These are phyloP conservation scores for Zoanthus solanderi DNA, from an alignment of 92 coral and sea anemone genomes.

Conservation along the genomic window DNA sequence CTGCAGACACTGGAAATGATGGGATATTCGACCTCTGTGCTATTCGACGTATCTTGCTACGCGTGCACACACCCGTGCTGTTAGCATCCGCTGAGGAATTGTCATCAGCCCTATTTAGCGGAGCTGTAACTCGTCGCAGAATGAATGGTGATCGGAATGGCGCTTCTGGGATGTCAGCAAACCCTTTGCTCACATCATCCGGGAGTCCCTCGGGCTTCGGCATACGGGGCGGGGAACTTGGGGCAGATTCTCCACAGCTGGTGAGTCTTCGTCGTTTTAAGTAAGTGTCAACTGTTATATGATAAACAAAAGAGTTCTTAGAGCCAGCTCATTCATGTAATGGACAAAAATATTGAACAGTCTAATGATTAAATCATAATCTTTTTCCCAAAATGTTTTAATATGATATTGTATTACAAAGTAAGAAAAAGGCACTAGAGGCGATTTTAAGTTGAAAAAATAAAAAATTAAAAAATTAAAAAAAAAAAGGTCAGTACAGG, in stretches of 20 bases:
- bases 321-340: too few relatives aligned
- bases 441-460: background rate
- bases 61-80: conserved; percentile 56
- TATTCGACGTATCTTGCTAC: conserved; percentile 24
- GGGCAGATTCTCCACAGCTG: conserved; percentile 59
- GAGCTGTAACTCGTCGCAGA: conserved; percentile 75
- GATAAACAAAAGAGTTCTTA: background rate
- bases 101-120: conserved; percentile 29
- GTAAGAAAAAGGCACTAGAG: background rate
- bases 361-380: too few relatives aligned
- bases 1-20: conserved; percentile 1
- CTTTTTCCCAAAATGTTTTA: too few relatives aligned
- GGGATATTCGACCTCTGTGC: conserved; percentile 56
- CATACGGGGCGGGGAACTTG: conserved; percentile 38
- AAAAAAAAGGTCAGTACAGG: too few relatives aligned
- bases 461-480: background rate
- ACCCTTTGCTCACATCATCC: conserved; percentile 78
- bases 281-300: conserved; percentile 41
- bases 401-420: too few relatives aligned
- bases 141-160: conserved; percentile 76
- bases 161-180: conserved; percentile 69
- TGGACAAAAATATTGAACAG: too few relatives aligned
- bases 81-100: background rate
- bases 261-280: conserved; percentile 67
- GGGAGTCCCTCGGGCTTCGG: conserved; percentile 67